Evolutionary conservation across 2,888 invertebrate species (phyloP).

Genomic region (Drosophila leonis): DNA sequence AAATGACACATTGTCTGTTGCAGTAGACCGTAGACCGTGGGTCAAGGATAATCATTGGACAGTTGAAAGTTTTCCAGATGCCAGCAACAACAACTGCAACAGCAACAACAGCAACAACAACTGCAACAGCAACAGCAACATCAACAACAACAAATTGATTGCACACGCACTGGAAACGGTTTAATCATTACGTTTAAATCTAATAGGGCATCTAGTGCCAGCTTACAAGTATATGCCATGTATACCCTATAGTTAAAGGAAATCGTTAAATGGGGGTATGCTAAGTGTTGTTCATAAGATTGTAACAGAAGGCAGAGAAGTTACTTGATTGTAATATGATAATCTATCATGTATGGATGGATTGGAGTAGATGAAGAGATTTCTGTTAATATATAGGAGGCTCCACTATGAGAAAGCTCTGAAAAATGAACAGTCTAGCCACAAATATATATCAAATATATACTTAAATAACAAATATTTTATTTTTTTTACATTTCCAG

Average conservation of each 20-base stretch:
- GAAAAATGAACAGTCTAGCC: not conserved
- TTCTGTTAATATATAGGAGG: not conserved
- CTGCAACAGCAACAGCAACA: not conserved
- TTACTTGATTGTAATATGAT: not conserved
- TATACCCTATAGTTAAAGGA: not conserved
- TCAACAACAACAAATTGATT: conserved; percentile 46
- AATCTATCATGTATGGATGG: not conserved
- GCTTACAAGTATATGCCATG: conserved; percentile 25
- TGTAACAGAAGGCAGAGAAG: not conserved
- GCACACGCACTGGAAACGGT: conserved; percentile 45
- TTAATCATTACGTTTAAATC: conserved; percentile 80
- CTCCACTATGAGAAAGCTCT: not conserved
- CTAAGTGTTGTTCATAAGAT: not conserved
- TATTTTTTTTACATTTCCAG: not conserved
- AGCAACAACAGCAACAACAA: not conserved
- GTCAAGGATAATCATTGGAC: conserved; percentile 72
- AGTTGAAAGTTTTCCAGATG: conserved; percentile 58
- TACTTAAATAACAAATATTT: not conserved
- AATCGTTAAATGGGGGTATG: not conserved
- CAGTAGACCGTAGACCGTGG: conserved; percentile 36
- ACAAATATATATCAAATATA: not conserved
- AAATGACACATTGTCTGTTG: conserved; percentile 52
- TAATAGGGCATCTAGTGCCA: conserved; percentile 53
- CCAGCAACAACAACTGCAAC: conserved; percentile 7
- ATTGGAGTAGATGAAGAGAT: not conserved